These are phyloP conservation scores for Protaetia brevitarsis DNA, from an alignment of 1,140 invertebrate genomes.

Conservation along the genomic window DNA sequence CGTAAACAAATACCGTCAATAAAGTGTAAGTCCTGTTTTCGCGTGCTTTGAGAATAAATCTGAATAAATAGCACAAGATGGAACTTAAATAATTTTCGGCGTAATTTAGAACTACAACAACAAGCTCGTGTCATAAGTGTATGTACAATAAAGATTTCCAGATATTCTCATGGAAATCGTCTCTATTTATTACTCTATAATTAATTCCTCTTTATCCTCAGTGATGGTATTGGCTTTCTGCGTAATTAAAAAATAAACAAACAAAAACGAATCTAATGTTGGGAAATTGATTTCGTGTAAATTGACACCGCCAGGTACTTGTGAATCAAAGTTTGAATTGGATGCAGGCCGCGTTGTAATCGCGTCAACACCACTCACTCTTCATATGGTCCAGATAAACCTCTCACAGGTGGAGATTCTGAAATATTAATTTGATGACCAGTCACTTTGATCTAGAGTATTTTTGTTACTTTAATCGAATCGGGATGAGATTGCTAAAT, in stretches of 20 bases:
- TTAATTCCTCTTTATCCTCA: not conserved
- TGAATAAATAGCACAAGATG: too few relatives aligned
- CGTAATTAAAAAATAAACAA: conserved; percentile 9
- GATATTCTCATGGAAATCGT: too few relatives aligned
- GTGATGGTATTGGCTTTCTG: not conserved
- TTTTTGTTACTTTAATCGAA: conserved; percentile 1
- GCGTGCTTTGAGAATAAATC: too few relatives aligned
- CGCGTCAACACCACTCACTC: not conserved
- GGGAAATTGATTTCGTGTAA: not conserved
- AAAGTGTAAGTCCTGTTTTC: too few relatives aligned
- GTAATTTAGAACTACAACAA: too few relatives aligned
- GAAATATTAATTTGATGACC: not conserved
- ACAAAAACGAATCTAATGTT: not conserved
- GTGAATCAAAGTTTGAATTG: not conserved
- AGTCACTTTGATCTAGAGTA: not conserved
- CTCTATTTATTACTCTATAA: not conserved
- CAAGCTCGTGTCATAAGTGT: too few relatives aligned
- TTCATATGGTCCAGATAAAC: not conserved
- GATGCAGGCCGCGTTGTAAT: not conserved
- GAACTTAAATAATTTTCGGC: too few relatives aligned
- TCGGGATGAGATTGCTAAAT: not conserved
- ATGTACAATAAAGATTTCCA: too few relatives aligned
- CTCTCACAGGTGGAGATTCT: not conserved
- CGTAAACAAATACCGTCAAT: too few relatives aligned
- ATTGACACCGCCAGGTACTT: not conserved